Percentiles rank a stretch among this genome's conserved stretches.
Conservation (phyloP, 2,797 vertebrate genomes). For the Pelochelys cantorii region DNA sequence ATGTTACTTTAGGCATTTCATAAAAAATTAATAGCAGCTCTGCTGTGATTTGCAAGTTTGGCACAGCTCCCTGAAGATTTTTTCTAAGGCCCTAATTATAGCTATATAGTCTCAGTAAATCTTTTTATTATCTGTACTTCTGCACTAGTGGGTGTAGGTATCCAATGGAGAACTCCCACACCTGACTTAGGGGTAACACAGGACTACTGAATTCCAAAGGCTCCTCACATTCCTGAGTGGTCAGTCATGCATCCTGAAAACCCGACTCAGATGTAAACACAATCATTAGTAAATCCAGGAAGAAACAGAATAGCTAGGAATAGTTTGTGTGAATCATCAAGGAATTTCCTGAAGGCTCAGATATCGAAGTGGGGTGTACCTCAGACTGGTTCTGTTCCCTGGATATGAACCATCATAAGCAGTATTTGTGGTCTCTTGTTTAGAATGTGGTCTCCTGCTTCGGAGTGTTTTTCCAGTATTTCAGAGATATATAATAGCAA, state of each 20-base stretch:
- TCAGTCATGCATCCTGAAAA: background rate
- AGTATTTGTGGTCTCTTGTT: background rate
- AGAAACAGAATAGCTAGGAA: background rate
- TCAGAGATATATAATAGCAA: background rate
- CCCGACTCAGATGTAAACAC: background rate
- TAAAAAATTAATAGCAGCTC: background rate
- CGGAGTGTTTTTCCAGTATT: background rate
- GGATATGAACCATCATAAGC: background rate
- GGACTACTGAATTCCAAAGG: background rate
- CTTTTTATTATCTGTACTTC: background rate
- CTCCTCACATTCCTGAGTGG: background rate
- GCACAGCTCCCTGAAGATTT: background rate
- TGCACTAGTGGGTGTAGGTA: background rate
- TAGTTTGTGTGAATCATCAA: background rate
- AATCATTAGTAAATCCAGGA: background rate
- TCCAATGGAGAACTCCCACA: background rate
- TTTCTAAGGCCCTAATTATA: background rate
- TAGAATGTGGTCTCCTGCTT: background rate
- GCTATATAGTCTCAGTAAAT: background rate
- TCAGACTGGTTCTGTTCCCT: background rate
- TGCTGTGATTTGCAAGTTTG: background rate
- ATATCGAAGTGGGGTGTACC: background rate
- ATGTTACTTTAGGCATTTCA: background rate
- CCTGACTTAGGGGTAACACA: background rate
- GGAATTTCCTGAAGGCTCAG: constrained; percentile 18